Evolutionary conservation across 2,888 invertebrate genomes (phyloP).

Genomic region (Tenthredo livida): DNA sequence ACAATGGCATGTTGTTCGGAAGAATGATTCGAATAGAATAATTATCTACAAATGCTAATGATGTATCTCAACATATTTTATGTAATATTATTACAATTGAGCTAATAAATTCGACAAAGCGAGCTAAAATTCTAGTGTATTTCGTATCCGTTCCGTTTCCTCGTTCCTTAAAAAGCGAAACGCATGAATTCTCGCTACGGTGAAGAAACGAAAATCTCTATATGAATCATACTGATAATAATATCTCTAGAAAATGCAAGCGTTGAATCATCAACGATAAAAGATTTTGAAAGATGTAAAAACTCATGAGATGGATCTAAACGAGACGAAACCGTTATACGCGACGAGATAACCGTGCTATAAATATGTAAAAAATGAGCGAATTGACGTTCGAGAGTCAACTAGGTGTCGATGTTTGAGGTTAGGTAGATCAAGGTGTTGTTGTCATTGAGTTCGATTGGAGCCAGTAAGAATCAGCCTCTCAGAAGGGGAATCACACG

Average conservation of each 20-base stretch:
- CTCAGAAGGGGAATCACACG: conserved; percentile 27
- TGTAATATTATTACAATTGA: not conserved
- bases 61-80: not conserved
- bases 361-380: not conserved
- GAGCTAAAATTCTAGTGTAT: not conserved
- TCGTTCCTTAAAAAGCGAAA: not conserved
- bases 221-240: not conserved
- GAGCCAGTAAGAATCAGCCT: not conserved
- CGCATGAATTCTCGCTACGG: not conserved
- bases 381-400: not conserved
- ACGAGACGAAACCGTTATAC: not conserved
- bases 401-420: conserved; percentile 3
- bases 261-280: not conserved
- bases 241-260: not conserved
- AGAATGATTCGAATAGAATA: not conserved
- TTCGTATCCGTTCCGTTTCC: not conserved
- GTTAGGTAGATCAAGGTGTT: conserved; percentile 38
- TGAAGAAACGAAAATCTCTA: not conserved
- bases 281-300: not conserved
- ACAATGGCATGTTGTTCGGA: no score
- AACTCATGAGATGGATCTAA: not conserved
- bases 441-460: not conserved
- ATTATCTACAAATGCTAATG: not conserved
- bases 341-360: not conserved
- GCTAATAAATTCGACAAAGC: not conserved